These are phyloP conservation scores for Stichodactyla helianthus DNA, from an alignment of 64 coral and sea anemone genomes.

Conservation along the genomic window DNA sequence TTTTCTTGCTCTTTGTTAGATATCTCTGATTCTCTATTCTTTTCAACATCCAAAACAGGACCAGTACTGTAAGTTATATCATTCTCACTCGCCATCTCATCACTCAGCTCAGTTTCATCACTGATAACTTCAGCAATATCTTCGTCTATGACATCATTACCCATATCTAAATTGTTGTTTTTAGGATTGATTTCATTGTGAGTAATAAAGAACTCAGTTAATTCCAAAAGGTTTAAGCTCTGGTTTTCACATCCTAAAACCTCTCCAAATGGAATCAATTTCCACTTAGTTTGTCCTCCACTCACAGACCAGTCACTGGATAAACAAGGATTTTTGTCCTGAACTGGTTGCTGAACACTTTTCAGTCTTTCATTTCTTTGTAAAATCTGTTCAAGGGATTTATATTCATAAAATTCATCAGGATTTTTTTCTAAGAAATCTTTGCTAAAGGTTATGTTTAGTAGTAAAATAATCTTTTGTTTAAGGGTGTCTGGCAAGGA, in stretches of 20 bases:
- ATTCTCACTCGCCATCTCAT: not conserved
- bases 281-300: slow-evolving; percentile 34
- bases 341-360: not conserved
- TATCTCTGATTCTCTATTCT: not conserved
- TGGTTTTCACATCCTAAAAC: slow-evolving; percentile 27
- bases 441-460: not conserved
- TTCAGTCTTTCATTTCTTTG: not conserved
- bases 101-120: not conserved
- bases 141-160: not conserved
- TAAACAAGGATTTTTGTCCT: not conserved
- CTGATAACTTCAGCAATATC: not conserved
- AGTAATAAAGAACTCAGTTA: not conserved
- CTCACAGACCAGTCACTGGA: slow-evolving; percentile 34
- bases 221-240: not conserved
- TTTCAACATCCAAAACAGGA: not conserved
- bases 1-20: not conserved
- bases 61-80: not conserved
- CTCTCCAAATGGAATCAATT: slow-evolving; percentile 68
- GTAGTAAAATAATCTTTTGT: not conserved
- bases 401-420: not conserved
- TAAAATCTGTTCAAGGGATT: slow-evolving; percentile 1
- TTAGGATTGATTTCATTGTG: not conserved
- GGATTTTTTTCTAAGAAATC: not conserved
- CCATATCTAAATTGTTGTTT: not conserved
- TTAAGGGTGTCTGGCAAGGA: slow-evolving; percentile 14